Base-by-base conservation (phyloP, 2,113 vertebrate species). In the Sylvietta virens region DNA sequence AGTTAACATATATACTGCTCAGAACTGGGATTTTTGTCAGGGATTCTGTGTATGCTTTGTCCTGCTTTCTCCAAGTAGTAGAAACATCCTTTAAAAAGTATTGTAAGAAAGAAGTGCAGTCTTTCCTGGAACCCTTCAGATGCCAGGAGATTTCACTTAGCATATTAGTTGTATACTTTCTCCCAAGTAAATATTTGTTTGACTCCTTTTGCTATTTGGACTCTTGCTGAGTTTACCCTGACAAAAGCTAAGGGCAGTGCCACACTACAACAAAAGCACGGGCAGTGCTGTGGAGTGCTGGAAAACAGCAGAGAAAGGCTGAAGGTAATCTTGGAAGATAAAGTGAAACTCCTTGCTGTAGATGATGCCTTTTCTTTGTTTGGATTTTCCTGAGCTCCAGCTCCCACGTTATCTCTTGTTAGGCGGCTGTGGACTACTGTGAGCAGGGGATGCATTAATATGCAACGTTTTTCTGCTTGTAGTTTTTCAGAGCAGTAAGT, bases 391-490 rank as follows among this genome's bases (percentile, higher is more conserved):
- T 90, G 67, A 96, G 86, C 90, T 78, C 60, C 1, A 0, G 57
- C 88, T 94, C 76, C 71, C 67, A n/a, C 1, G 5, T 90, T 92
- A 74, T 94, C 93, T 96, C 79, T 74, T 76, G 80, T 81, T 83
- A 88, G 88, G 62, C 12, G 64, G 71, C 79, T 74, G 54, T 48
- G 81, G 76, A 64, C 35, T 54, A 4, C 82, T 44, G 67, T 40
- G 67, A 86, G 80, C 64, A 20, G 40, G 53, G 69, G 28, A 15
- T 88, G 44, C 85, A 65, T 97, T 86, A 93, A 88, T 92, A 86
- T 90, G 88, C 72, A 64, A 45, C 0, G 7, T 48, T 94, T 86
- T 81, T 64, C 82, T 88, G 76, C 82, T 81, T 62, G 44, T 71
- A 64, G 67, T 37, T 95, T 94, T 93, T 92, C 88, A 71, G 60